These are phyloP conservation scores for Phenganax subtilis DNA, from an alignment of 92 coral and sea anemone species.

Conservation along the genomic window DNA sequence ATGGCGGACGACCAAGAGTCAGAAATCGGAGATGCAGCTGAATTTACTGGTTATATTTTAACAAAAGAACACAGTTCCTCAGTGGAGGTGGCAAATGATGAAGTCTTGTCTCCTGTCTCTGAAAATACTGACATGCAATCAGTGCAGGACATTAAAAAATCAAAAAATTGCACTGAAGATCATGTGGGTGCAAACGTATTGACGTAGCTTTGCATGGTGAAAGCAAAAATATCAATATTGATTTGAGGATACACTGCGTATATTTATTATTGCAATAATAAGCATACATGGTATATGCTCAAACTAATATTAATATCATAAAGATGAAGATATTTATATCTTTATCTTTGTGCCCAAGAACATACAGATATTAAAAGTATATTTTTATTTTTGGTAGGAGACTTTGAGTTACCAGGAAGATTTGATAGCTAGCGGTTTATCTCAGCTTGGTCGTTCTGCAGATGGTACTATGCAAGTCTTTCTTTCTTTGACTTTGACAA, in stretches of 20 bases:
- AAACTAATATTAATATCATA: no score
- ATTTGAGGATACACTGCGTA: background rate
- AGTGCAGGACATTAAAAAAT: background rate
- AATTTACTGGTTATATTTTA: background rate
- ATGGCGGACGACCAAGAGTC: slow-evolving; percentile 42
- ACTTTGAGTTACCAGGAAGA: slow-evolving; percentile 50
- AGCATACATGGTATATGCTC: background rate
- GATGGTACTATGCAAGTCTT: slow-evolving; percentile 94
- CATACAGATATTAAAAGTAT: no score
- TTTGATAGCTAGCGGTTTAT: slow-evolving; percentile 87
- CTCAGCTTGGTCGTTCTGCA: slow-evolving; percentile 93
- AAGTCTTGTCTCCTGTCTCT: slow-evolving; percentile 19
- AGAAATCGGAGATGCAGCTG: slow-evolving; percentile 36
- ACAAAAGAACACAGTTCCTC: background rate
- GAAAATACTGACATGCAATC: slow-evolving; percentile 3
- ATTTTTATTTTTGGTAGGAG: slow-evolving; percentile 43
- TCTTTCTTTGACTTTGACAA: slow-evolving; percentile 64
- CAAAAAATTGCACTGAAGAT: background rate
- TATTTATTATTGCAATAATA: background rate
- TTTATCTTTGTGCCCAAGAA: no score
- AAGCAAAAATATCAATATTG: background rate
- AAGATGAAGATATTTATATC: no score
- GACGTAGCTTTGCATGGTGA: background rate
- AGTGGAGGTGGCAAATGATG: background rate
- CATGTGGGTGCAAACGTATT: background rate